Conservation (phyloP, 1,140 invertebrate genomes). For the Aphaenogaster ashmeadi region DNA sequence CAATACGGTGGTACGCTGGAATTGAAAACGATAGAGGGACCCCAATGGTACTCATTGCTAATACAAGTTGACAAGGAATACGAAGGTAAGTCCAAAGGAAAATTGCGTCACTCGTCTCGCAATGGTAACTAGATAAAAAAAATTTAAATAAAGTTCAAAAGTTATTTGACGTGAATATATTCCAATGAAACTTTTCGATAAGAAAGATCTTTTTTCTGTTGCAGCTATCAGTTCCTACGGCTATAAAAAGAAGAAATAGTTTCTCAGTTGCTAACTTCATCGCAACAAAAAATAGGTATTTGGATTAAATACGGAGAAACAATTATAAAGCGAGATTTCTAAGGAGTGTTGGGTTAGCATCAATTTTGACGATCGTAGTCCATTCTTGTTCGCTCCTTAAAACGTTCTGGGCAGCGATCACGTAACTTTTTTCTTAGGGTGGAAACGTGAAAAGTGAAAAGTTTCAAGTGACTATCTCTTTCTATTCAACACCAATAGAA, state of each 20-base stretch:
- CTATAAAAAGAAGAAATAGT: conserved; percentile 90
- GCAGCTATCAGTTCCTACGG: conserved; percentile 92
- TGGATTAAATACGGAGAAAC: not conserved
- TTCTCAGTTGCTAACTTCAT: not conserved
- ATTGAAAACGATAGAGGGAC: conserved; percentile 87
- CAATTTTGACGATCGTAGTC: not conserved
- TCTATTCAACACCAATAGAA: too few relatives aligned
- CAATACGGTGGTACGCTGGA: conserved; percentile 93
- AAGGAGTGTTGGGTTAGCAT: not conserved
- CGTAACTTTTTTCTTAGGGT: too few relatives aligned
- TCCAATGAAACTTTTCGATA: not conserved
- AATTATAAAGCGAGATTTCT: not conserved
- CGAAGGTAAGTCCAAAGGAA: conserved; percentile 87
- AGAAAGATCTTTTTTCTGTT: conserved; percentile 78
- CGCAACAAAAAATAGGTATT: not conserved
- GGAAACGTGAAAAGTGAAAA: too few relatives aligned
- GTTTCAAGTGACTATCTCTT: too few relatives aligned
- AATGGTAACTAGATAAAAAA: not conserved
- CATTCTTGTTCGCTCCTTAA: not conserved
- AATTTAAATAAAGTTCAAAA: not conserved
- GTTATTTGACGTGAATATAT: not conserved
- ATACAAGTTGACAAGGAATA: conserved; percentile 92
- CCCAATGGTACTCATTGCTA: conserved; percentile 92
- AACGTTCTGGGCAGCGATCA: not conserved
- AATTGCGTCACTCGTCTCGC: not conserved